These are phyloP conservation scores for Saturnia japonica DNA, from an alignment of 2,888 invertebrate genomes.

Conservation along the genomic window DNA sequence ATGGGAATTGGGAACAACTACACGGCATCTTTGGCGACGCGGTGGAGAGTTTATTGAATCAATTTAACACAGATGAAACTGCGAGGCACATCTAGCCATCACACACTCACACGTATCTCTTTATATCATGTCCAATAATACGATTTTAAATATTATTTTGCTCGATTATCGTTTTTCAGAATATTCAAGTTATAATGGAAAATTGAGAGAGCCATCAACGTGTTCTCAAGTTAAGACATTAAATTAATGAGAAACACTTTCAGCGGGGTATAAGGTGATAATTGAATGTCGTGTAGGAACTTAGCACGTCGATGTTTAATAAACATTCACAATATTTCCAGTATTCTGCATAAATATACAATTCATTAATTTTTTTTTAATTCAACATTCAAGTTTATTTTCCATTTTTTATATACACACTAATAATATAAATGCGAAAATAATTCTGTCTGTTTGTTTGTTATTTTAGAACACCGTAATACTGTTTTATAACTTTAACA, in stretches of 20 bases:
- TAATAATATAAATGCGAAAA: too few relatives aligned
- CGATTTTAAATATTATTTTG: conserved; percentile 25
- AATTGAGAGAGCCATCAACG: conserved; percentile 28
- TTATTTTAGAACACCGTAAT: too few relatives aligned
- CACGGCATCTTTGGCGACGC: too few relatives aligned
- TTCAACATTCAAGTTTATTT: not conserved
- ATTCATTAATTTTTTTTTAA: not conserved
- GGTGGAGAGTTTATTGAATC: too few relatives aligned
- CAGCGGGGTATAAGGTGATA: conserved; percentile 38
- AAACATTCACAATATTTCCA: not conserved
- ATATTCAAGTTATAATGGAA: conserved; percentile 21
- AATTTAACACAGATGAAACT: too few relatives aligned
- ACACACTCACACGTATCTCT: not conserved
- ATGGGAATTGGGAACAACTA: too few relatives aligned
- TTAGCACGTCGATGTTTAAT: conserved; percentile 25
- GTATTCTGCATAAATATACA: not conserved
- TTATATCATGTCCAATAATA: not conserved
- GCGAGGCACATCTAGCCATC: too few relatives aligned
- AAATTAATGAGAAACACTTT: conserved; percentile 41
- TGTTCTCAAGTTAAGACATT: conserved; percentile 48
- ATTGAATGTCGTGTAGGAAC: conserved; percentile 38
- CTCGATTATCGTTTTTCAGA: conserved; percentile 22
- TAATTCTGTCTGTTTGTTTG: too few relatives aligned
- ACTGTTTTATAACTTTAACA: too few relatives aligned
- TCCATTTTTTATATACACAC: not conserved